Base-by-base conservation (phyloP, 2,113 vertebrate genomes). In the Hyperopisus bebe region DNA sequence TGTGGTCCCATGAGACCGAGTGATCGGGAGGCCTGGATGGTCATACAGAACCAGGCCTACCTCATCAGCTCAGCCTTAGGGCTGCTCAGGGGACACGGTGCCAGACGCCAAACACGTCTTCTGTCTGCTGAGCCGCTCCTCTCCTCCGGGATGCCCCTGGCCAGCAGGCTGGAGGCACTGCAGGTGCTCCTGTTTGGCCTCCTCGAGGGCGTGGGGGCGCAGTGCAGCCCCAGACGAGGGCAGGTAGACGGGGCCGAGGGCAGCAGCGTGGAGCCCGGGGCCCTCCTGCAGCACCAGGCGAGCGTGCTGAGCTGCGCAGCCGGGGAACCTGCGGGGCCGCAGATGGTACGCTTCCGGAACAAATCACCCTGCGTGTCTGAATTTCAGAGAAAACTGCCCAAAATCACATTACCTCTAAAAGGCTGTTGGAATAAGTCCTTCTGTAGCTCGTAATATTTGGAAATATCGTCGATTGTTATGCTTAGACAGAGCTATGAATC, bases 21-120 rank as follows among this genome's bases (percentile, higher is more conserved):
- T 88, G 97, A 98, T 91, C 91, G 94, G 0, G 96, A 98, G 82
- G 93, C 87, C 39, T 24, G 8, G 48, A 92, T 96, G 0, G 95
- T 96, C 90, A 95, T 98, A 83, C 94, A 96, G 92, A 97, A 98
- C 90, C 98, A 99, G 91, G 96, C 97, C 0, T 93, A 92, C 0
- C 94, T 99, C 11, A 95, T 99, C 92, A 96, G 94, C 91, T 97
- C 97, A 90, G 97, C 97, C 19, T 97, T 99, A 0, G 96, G 97
- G 0, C 90, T 99, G 42, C 92, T 99, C 91, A 97, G 94, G 80
- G 93, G 95, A 8, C 66, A 47, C 0, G 95, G 96, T 21, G 93
- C 97, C 84, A 95, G 96, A 0, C 97, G 91, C 92, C 94, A 93
- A 0, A 90, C 93, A 15, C 91, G 91, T 46, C 86, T 87, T 47